Conservation (phyloP, 2,113 vertebrate species). For the Myrmecophaga tridactyla region DNA sequence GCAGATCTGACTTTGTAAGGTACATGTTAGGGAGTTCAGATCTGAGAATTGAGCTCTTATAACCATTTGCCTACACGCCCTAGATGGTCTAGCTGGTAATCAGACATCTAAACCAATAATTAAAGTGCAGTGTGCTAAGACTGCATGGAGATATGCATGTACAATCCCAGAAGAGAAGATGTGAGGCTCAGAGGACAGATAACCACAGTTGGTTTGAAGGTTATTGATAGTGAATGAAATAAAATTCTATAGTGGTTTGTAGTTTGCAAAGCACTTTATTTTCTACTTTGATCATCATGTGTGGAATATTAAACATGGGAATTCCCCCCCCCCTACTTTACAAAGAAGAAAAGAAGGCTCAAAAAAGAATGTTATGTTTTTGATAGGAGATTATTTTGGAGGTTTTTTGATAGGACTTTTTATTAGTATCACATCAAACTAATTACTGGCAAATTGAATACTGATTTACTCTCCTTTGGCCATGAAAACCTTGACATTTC, state of each 20-base stretch:
- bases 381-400: not conserved
- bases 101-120: not conserved
- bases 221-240: not conserved
- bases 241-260: not conserved
- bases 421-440: not conserved
- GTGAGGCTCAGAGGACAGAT: not conserved
- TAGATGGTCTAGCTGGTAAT: not conserved
- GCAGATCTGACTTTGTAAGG: not conserved
- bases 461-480: constrained; percentile 14
- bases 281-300: not conserved
- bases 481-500: not conserved
- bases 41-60: not conserved
- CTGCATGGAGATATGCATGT: not conserved
- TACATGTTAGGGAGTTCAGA: not conserved
- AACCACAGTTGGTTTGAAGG: not conserved
- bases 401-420: not conserved
- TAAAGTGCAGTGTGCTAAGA: not conserved
- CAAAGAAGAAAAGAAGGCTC: not conserved
- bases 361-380: not conserved
- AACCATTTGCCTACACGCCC: not conserved
- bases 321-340: not conserved
- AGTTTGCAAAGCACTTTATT: not conserved
- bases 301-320: not conserved
- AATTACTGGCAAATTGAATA: not conserved
- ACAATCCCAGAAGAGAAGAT: not conserved